Percentiles rank a stretch among this genome's conserved stretches.
Evolutionary conservation across 2,113 vertebrate species (phyloP).

Genomic region (Alligator sinensis): DNA sequence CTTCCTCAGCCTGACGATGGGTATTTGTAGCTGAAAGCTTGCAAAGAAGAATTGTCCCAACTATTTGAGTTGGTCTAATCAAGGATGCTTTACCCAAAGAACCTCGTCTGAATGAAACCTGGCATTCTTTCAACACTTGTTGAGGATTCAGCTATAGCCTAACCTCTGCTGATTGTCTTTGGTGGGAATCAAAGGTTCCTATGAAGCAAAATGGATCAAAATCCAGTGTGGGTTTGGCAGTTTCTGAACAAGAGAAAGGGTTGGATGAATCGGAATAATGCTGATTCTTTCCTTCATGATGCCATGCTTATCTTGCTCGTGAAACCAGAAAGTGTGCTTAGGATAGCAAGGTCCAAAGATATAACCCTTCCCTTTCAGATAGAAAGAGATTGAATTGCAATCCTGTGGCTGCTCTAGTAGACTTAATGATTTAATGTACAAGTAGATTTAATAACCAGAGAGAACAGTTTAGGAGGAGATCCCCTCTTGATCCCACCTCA

Average conservation of each 20-base stretch:
- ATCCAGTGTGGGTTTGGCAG: slow-evolving; percentile 16
- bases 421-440: slow-evolving; percentile 43
- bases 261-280: slow-evolving; percentile 50
- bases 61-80: too few relatives aligned
- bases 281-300: background rate
- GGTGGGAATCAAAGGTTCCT: slow-evolving; percentile 28
- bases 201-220: slow-evolving; percentile 59
- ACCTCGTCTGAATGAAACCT: too few relatives aligned
- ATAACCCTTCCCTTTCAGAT: slow-evolving; percentile 42
- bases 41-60: too few relatives aligned
- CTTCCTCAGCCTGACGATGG: too few relatives aligned
- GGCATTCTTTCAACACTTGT: background rate
- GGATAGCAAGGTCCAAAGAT: background rate
- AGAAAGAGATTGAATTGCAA: slow-evolving; percentile 52
- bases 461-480: slow-evolving; percentile 51
- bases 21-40: too few relatives aligned
- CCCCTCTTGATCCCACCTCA: slow-evolving; percentile 35
- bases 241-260: slow-evolving; percentile 33
- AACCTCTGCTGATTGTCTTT: background rate
- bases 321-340: slow-evolving; percentile 35
- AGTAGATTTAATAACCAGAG: background rate
- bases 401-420: background rate
- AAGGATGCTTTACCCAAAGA: too few relatives aligned
- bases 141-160: background rate
- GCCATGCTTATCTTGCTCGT: slow-evolving; percentile 34